Conservation (phyloP, 2,113 vertebrate genomes). For the Romanogobio albipinnatus region DNA sequence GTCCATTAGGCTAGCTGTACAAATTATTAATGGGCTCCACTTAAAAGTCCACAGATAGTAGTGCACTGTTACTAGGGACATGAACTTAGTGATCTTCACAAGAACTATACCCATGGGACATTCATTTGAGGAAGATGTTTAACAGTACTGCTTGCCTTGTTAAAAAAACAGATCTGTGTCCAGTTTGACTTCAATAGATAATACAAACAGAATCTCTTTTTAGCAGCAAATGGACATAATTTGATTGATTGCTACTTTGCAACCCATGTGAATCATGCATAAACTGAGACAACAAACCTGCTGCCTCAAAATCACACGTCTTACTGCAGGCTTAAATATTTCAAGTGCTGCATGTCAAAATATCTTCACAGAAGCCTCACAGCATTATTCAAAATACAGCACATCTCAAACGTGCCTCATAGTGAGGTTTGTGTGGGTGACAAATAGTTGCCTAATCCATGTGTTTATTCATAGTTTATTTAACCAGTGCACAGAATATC, state of each 20-base stretch:
- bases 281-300: slow-evolving; percentile 6
- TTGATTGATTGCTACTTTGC: slow-evolving; percentile 15
- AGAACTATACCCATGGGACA: neutral
- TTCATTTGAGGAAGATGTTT: neutral
- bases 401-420: slow-evolving; percentile 38
- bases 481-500: slow-evolving; percentile 42
- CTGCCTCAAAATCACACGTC: neutral
- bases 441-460: slow-evolving; percentile 13
- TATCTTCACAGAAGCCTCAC: slow-evolving; percentile 2
- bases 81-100: neutral
- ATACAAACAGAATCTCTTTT: neutral
- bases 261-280: slow-evolving; percentile 9
- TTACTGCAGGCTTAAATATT: slow-evolving; percentile 14
- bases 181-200: neutral
- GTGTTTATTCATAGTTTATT: slow-evolving; percentile 37
- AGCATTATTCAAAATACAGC: slow-evolving; percentile 11
- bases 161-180: neutral
- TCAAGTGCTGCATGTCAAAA: slow-evolving; percentile 4
- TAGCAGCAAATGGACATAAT: neutral
- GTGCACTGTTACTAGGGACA: neutral
- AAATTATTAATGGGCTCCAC: slow-evolving; percentile 11
- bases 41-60: neutral
- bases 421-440: slow-evolving; percentile 44
- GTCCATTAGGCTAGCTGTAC: neutral
- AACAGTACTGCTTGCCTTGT: neutral